Percentiles rank a stretch among this genome's conserved stretches.
Evolutionary conservation across 2,797 vertebrate species (phyloP).

Genomic region (Ctenopoma multispine): DNA sequence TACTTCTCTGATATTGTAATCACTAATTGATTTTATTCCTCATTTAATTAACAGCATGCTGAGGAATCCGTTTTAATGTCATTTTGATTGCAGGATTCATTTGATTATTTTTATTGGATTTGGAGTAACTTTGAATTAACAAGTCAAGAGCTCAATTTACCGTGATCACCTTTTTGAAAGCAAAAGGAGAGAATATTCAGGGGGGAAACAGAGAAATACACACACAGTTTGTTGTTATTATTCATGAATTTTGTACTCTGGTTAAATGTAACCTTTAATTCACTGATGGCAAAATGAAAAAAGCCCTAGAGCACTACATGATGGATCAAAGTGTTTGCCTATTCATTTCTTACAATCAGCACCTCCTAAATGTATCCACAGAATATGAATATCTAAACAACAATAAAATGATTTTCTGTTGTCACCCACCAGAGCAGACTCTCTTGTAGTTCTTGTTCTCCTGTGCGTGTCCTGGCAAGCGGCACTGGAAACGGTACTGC

Average conservation of each 20-base stretch:
- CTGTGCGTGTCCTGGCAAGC: slow-evolving; percentile 90
- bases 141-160: slow-evolving; percentile 66
- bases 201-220: slow-evolving; percentile 44
- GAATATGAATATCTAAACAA: not conserved
- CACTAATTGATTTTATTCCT: slow-evolving; percentile 25
- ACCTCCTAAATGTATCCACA: not conserved
- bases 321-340: not conserved
- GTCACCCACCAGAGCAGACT: slow-evolving; percentile 91
- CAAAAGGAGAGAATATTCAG: slow-evolving; percentile 57
- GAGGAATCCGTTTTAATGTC: slow-evolving; percentile 8
- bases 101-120: slow-evolving; percentile 27
- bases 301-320: not conserved
- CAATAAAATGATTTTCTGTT: not conserved
- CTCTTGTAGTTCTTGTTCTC: slow-evolving; percentile 95
- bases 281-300: not conserved
- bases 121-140: slow-evolving; percentile 21
- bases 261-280: slow-evolving; percentile 19
- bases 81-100: slow-evolving; percentile 25
- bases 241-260: slow-evolving; percentile 16
- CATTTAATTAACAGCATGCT: slow-evolving; percentile 48
- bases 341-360: not conserved
- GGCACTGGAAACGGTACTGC: slow-evolving; percentile 98
- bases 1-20: slow-evolving; percentile 19
- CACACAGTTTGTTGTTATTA: slow-evolving; percentile 50
- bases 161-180: slow-evolving; percentile 74